A percentile compares a stretch with the other conserved stretches of the same genome.
phyloP scores from a whole-genome alignment of 2,797 vertebrate genomes.

The Spizella passerina region DNA sequence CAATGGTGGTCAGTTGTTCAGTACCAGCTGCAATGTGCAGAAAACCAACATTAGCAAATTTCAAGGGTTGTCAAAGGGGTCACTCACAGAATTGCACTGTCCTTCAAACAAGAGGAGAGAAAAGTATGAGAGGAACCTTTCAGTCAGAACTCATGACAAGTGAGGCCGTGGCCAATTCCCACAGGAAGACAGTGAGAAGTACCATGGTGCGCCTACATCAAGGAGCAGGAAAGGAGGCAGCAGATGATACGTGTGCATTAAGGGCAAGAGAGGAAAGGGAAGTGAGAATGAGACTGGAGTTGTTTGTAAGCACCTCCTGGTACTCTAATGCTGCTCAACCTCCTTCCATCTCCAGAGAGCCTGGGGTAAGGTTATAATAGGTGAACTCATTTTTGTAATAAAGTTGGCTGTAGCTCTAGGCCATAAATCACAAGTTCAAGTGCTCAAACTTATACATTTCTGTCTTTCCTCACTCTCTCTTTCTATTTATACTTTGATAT shows the following conservation, averaged over 20 bases:
- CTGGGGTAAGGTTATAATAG: conserved; percentile 60
- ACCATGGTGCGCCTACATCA: background rate
- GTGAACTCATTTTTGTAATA: conserved; percentile 76
- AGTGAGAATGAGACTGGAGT: conserved; percentile 15
- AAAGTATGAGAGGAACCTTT: conserved; percentile 8
- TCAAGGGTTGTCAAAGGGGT: background rate
- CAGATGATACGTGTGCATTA: background rate
- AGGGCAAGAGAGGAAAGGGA: background rate
- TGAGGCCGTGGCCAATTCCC: background rate
- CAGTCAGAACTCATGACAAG: conserved; percentile 2
- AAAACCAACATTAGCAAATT: background rate
- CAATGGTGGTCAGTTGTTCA: background rate
- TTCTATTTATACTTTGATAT: conserved; percentile 72
- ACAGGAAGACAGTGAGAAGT: conserved; percentile 11
- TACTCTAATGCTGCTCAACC: conserved; percentile 43
- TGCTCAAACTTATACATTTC: conserved; percentile 55
- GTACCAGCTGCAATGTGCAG: background rate
- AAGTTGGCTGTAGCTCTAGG: conserved; percentile 69
- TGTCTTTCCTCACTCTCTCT: conserved; percentile 56
- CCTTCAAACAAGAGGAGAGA: background rate
- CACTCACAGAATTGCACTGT: background rate
- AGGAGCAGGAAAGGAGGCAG: conserved; percentile 37
- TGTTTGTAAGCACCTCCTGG: conserved; percentile 57
- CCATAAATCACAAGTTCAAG: conserved; percentile 73
- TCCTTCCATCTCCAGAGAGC: conserved; percentile 58